Percentiles rank a stretch among this genome's conserved stretches.
These are phyloP conservation scores for Carabus problematicus DNA, from an alignment of 2,888 invertebrate genomes.

Conservation along the genomic window DNA sequence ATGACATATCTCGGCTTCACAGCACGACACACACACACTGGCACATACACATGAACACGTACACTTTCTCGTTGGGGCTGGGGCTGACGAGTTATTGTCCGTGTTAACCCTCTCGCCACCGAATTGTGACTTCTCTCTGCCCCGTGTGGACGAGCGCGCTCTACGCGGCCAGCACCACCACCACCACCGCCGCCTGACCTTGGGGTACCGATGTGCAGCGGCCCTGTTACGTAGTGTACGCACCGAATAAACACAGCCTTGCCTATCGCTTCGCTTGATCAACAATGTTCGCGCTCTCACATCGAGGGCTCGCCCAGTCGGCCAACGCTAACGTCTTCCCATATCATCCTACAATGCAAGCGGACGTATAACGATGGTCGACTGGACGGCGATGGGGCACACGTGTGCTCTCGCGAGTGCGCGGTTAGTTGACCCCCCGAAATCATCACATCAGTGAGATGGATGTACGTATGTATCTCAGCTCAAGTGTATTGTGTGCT, in stretches of 20 bases:
- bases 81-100: constrained; percentile 21
- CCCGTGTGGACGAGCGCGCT: constrained; percentile 35
- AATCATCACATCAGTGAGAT: constrained; percentile 26
- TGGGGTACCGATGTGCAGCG: constrained; percentile 53
- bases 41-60: constrained; percentile 23
- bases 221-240: constrained; percentile 46
- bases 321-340: constrained; percentile 49
- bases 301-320: constrained; percentile 59
- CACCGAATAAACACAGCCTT: constrained; percentile 18
- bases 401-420: constrained; percentile 31
- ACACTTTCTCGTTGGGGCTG: constrained; percentile 25
- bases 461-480: no score
- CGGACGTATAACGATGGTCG: constrained; percentile 2
- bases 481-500: neutral
- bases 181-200: constrained; percentile 56
- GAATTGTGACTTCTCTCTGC: constrained; percentile 41
- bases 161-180: constrained; percentile 56
- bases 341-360: constrained; percentile 6
- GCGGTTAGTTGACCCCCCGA: constrained; percentile 64
- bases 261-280: constrained; percentile 50
- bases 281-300: constrained; percentile 56
- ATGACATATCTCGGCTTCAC: constrained; percentile 12
- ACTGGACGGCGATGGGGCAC: constrained; percentile 29
- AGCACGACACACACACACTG: constrained; percentile 27
- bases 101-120: constrained; percentile 41